Evolutionary conservation across 2,888 invertebrate genomes (phyloP).

Genomic region (Synergus japonicus): DNA sequence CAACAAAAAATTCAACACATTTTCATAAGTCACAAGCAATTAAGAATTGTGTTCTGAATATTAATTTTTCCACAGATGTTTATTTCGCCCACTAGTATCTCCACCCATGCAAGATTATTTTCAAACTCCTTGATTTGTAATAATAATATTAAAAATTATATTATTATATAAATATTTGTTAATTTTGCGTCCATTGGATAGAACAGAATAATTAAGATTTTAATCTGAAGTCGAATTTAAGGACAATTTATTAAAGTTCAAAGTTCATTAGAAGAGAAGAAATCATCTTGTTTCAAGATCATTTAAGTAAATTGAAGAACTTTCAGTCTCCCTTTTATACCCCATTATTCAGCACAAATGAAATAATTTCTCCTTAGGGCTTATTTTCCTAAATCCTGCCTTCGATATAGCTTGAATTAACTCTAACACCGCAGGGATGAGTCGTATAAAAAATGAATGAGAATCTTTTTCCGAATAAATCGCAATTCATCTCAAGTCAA

Average conservation of each 20-base stretch:
- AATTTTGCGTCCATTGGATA: not conserved
- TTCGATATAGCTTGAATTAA: slow-evolving; percentile 15
- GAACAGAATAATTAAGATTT: not conserved
- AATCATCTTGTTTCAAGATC: not conserved
- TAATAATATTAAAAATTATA: not conserved
- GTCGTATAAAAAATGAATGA: not conserved
- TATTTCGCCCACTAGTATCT: too few species aligned
- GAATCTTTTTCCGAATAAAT: slow-evolving; percentile 23
- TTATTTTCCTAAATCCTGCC: not conserved
- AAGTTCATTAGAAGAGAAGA: not conserved
- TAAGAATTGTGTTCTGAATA: too few species aligned
- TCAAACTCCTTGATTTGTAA: not conserved
- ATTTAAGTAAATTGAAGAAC: not conserved
- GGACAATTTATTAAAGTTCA: not conserved
- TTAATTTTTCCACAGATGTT: too few species aligned
- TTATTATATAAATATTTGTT: not conserved
- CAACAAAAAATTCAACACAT: too few species aligned
- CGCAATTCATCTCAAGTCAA: slow-evolving; percentile 20
- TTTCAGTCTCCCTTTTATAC: not conserved
- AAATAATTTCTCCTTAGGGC: not conserved
- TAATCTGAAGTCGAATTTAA: not conserved
- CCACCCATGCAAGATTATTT: not conserved
- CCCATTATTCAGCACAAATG: not conserved
- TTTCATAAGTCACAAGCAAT: too few species aligned
- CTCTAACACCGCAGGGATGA: not conserved